Evolutionary conservation across 2,113 vertebrate species (phyloP), one percentile per base, ranked within the genome.

Genomic region (Triplophysa rosa): DNA sequence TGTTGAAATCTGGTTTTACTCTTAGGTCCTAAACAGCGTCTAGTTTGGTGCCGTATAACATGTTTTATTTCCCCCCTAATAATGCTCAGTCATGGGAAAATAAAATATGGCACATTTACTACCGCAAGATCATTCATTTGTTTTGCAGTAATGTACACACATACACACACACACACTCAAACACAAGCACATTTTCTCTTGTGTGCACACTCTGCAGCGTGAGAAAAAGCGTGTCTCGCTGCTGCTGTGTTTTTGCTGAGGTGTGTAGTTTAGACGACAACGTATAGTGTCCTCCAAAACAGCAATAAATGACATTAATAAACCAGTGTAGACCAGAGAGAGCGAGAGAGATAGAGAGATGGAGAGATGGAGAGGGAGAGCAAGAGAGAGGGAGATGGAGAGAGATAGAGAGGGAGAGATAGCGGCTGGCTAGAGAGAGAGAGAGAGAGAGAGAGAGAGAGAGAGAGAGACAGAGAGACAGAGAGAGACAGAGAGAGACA

Each of bases 231-330:
- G n/a, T 26, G 17, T 56, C 47, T 56, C 47, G 23, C 49, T 58
- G 2, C 47, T 42, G 78, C 61, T 0, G 42, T 37, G 67, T 64
- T 82, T 82, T 37, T 82, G 80, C 80, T 72, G 74, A 78, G 59
- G 58, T 58, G 29, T 64, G 73, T 67, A 49, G n/a, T 68, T 82
- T 78, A 40, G 37, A 14, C 24, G 19, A 1, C 68, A 37, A 45
- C 61, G 14, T 58, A 37, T 8, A 42, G 16, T 26, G 13, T 23
- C 54, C 56, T 42, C 64, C 56, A 14, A 71, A 54, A 70, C 54
- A 17, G 64, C 65, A 63, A 63, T 77, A 62, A 81, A 54, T 37
- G 47, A 26, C 8, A 24, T 54, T 33, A 65, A 81, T 81, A 77
- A 77, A 81, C 77, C 33, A 75, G 8, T 8, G 21, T 33, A 56